A percentile compares a stretch with the other conserved stretches of the same genome.
Evolutionary conservation across 1,140 invertebrate genomes (phyloP).

Genomic region (Listronotus bonariensis): DNA sequence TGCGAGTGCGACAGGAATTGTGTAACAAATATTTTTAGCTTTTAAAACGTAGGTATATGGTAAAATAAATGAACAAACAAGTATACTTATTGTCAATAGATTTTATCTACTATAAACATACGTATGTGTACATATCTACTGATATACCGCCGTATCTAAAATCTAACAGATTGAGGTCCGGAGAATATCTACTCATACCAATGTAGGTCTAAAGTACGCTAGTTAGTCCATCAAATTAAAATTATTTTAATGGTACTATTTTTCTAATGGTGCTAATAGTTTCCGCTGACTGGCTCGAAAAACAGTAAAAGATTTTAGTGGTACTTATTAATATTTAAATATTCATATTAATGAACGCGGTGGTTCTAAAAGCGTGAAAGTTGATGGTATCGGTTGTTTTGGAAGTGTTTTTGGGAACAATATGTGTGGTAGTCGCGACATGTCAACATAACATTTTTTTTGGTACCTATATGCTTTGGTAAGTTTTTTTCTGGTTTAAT

Average conservation of each 20-base stretch:
- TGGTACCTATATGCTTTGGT: too few relatives aligned
- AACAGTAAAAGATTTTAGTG: neutral
- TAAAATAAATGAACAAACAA: conserved; percentile 11
- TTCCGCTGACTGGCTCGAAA: conserved; percentile 1
- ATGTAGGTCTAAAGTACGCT: neutral
- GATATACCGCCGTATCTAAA: too few relatives aligned
- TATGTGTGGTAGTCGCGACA: too few relatives aligned
- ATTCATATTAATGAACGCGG: neutral
- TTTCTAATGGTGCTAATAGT: conserved; percentile 8
- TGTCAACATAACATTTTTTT: too few relatives aligned
- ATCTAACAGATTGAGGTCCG: neutral
- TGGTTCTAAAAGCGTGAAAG: neutral
- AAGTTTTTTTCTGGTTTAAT: too few relatives aligned
- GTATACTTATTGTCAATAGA: conserved; percentile 13
- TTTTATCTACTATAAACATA: conserved; percentile 7
- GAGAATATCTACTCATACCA: too few relatives aligned
- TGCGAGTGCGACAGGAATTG: conserved; percentile 8
- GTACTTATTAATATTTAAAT: neutral
- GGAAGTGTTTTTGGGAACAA: neutral
- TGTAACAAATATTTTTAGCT: conserved; percentile 16
- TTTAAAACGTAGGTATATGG: conserved; percentile 13
- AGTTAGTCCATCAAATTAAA: neutral
- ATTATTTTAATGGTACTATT: conserved; percentile 17
- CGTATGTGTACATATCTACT: conserved; percentile 1
- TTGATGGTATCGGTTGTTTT: conserved; percentile 2